Evolutionary conservation across 2,797 vertebrate species (phyloP), one percentile per base, ranked within the genome.

Genomic region (Choloepus didactylus): DNA sequence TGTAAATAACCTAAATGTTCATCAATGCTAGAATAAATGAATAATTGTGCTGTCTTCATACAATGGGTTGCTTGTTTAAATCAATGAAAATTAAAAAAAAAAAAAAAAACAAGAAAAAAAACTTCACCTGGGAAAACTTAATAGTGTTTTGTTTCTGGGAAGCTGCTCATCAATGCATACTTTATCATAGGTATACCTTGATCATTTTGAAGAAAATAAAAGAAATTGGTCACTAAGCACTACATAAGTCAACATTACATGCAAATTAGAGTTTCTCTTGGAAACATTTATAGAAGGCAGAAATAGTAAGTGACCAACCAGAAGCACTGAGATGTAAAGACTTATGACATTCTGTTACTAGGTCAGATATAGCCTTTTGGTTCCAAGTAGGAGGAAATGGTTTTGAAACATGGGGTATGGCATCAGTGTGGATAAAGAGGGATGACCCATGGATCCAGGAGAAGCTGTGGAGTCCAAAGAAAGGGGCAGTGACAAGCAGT

Each of bases 171-270:
- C 38, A 90, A 35, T 41, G 10, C 3, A 12, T 54, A 29, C 5
- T 35, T 66, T 66, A 31, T 19, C 29, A 76, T 76, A 70, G 31
- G 69, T 66, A 66, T 18, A 38, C 6, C 3, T 54, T 44, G 27
- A 59, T 59, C 16, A 35, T 62, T 49, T 64, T 60, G 38, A 80
- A 96, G n/a, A 91, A 91, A 60, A 82, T 21, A 25, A 73, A 27
- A 81, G 21, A 89, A 87, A 80, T 21, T 87, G 21, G 73, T 88
- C 25, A 91, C 6, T 81, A 85, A 67, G 29, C 90, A 12, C 44
- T 80, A 41, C 18, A 15, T 51, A 59, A 77, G 60, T 38, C 75
- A 76, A 66, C 69, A 29, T 85, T 84, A 84, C 1, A 56, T 1
- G 29, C 7, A 51, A 82, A 90, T 54, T 54, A 67, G 0, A 66